Percentiles rank a stretch among this genome's conserved stretches.
Evolutionary conservation across 2,797 vertebrate genomes (phyloP).

Genomic region (Periparus ater): DNA sequence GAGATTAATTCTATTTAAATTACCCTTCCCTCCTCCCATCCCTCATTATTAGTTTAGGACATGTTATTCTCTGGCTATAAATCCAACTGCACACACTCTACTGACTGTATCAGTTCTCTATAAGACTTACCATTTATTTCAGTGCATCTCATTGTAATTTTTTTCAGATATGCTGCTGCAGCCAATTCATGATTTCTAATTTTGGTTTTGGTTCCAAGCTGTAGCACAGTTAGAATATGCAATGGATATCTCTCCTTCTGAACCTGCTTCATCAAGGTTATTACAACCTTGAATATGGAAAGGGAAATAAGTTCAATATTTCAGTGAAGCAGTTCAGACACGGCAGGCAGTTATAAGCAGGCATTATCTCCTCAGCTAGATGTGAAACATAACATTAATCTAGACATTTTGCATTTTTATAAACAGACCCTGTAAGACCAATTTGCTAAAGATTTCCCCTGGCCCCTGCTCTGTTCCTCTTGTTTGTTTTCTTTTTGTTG

Average conservation of each 20-base stretch:
- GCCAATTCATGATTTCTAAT: slow-evolving; percentile 83
- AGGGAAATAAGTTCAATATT: background rate
- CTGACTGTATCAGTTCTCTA: background rate
- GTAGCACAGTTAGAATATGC: slow-evolving; percentile 81
- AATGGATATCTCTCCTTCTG: slow-evolving; percentile 77
- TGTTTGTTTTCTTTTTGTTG: background rate
- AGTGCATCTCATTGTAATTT: slow-evolving; percentile 84
- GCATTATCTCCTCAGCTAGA: background rate
- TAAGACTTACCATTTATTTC: slow-evolving; percentile 86
- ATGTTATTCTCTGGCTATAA: background rate
- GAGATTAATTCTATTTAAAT: background rate
- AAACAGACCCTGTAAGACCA: background rate
- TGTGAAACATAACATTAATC: background rate
- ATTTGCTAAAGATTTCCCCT: background rate
- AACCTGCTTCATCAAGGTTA: slow-evolving; percentile 84
- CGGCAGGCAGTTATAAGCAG: background rate
- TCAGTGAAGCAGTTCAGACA: background rate
- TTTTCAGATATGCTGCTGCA: slow-evolving; percentile 86
- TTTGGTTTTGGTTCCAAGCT: slow-evolving; percentile 87
- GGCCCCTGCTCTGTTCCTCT: background rate
- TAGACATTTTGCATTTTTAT: background rate
- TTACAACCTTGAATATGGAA: slow-evolving; percentile 76
- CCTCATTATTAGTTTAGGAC: background rate
- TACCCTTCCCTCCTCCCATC: rapidly evolving
- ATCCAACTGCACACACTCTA: background rate